Evolutionary conservation across 2,888 invertebrate species (phyloP).

Genomic region (Agrotis puta): DNA sequence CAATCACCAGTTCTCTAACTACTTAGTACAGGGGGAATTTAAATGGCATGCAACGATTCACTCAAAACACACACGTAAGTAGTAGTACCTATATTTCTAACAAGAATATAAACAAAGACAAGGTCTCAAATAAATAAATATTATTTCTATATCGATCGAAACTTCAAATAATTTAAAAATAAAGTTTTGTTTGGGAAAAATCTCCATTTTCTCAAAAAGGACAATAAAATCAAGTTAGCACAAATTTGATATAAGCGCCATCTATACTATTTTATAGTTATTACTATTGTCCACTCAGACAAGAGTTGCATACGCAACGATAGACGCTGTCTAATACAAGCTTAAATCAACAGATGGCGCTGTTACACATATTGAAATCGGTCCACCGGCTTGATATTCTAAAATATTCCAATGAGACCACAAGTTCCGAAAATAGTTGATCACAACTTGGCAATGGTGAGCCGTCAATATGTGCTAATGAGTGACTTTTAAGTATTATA

Average conservation of each 20-base stretch:
- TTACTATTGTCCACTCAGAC: conserved; percentile 18
- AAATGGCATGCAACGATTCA: conserved; percentile 40
- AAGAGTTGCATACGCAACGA: conserved; percentile 8
- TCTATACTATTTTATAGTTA: conserved; percentile 71
- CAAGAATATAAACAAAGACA: too few species aligned
- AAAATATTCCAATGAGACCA: conserved; percentile 84
- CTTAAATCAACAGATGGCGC: conserved; percentile 84
- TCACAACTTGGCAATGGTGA: conserved; percentile 83
- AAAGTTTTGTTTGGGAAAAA: background rate
- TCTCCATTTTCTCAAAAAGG: background rate
- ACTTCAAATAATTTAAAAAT: background rate
- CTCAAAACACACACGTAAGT: background rate
- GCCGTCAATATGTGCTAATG: conserved; percentile 80
- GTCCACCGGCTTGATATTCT: conserved; percentile 71
- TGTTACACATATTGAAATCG: conserved; percentile 83
- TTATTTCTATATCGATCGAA: background rate
- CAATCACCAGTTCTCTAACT: conserved; percentile 29
- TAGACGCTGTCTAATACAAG: conserved; percentile 50
- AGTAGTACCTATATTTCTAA: background rate
- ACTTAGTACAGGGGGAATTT: background rate
- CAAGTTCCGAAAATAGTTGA: conserved; percentile 59
- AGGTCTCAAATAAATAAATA: too few species aligned
- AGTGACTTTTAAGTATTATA: conserved; percentile 81
- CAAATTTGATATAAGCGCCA: conserved; percentile 74
- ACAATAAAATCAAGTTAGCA: conserved; percentile 10